These are phyloP conservation scores for Neopipo cinnamomea DNA, from an alignment of 2,113 vertebrate genomes.

Conservation along the genomic window DNA sequence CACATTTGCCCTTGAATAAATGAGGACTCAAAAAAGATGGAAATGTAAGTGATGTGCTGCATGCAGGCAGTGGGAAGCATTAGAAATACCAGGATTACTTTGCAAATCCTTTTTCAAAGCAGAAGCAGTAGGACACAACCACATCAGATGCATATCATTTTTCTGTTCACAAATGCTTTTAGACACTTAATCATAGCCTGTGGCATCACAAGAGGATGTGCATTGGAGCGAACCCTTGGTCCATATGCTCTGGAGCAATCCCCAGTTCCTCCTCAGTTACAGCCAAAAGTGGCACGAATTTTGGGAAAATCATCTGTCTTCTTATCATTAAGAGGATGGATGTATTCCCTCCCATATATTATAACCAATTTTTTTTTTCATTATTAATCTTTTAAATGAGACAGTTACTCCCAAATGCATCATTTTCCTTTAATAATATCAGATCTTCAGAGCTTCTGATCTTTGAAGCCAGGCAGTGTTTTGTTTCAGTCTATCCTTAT, in stretches of 20 bases:
- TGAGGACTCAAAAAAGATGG: background rate
- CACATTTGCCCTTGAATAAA: background rate
- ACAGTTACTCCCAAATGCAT: background rate
- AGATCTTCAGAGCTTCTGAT: background rate
- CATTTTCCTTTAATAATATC: background rate
- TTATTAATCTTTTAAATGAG: constrained; percentile 5
- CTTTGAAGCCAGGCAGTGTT: background rate
- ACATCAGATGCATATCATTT: background rate
- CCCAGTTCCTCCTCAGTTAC: background rate
- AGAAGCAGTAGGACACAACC: background rate
- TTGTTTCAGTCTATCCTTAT: constrained; percentile 9
- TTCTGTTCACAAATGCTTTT: background rate
- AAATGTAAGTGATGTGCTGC: background rate
- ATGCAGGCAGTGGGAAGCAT: background rate
- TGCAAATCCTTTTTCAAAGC: constrained; percentile 22
- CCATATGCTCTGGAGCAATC: constrained; percentile 42
- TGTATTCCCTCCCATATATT: background rate
- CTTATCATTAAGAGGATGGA: background rate
- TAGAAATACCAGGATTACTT: background rate
- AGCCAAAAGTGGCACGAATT: constrained; percentile 22
- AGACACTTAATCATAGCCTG: constrained; percentile 9
- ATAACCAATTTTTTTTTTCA: background rate
- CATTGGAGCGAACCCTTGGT: background rate
- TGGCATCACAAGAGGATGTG: background rate
- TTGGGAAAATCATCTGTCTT: constrained; percentile 2